Base-by-base conservation (phyloP, 2,797 vertebrate genomes). In the Alca torda region DNA sequence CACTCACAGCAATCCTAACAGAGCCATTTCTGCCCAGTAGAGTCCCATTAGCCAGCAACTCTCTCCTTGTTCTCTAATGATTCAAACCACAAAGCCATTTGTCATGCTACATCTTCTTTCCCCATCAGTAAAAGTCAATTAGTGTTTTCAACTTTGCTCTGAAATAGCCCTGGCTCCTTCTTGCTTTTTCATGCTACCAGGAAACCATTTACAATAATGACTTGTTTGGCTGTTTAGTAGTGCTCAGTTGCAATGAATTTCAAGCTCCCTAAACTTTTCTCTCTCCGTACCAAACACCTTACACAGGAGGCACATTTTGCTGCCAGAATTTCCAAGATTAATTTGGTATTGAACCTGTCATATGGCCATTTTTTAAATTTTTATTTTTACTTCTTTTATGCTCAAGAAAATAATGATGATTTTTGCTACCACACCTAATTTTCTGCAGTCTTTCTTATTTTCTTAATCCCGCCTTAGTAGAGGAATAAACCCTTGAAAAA, bases 161-260 rank as follows among this genome's bases (percentile, higher is more conserved):
- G 89, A 67, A 95, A 90, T 46, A 80, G 70, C 64, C 48, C 14
- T 48, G 48, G 23, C 43, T 94, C 63, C 31, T 37, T 82, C 75
- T 85, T 89, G 59, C 64, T 92, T 65, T 84, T 95, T 94, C 81
- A 77, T 11, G 84, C 89, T 96, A 70, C 91, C 90, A 94, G 95
- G 95, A 97, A 96, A 89, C 88, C 81, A 59, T 89, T 81, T 82
- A 70, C 59, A 61, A 6, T 92, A 93, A 92, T 59, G 74, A 57
- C 60, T 87, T 74, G 60, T 79, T 67, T 73, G 54, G 80, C 76
- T 67, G 54, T 53, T 26, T 25, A 46, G 51, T 21, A 43, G 46
- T 16, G 77, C 51, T 53, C 37, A 51, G 57, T 19, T 78, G 45
- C 68, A 77, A 35, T 3, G 10, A 61, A 51, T 84, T 87, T 89